Evolutionary conservation across 2,113 vertebrate genomes (phyloP).

Genomic region (Hypomesus transpacificus): DNA sequence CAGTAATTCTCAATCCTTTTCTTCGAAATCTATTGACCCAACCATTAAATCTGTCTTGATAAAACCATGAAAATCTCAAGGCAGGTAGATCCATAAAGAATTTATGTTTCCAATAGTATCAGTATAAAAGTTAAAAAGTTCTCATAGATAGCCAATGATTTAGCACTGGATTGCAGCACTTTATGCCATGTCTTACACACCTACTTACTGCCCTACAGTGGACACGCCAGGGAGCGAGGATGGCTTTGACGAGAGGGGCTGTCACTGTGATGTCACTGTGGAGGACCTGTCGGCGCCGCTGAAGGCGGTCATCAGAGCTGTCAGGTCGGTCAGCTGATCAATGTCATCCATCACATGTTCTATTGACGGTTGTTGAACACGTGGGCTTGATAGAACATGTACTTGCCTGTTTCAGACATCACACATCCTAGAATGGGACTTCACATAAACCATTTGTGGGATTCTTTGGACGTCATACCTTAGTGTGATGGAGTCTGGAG

Average conservation of each 20-base stretch:
- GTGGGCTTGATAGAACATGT: too few relatives aligned
- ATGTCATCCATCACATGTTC: neutral
- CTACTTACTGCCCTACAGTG: conserved; percentile 71
- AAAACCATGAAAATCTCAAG: neutral
- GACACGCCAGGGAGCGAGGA: conserved; percentile 88
- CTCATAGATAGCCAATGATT: neutral
- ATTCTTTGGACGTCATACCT: too few relatives aligned
- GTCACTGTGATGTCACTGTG: conserved; percentile 92
- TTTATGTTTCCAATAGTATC: too few relatives aligned
- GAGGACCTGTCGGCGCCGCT: conserved; percentile 95
- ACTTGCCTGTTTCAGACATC: too few relatives aligned
- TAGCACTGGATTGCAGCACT: conserved; percentile 7
- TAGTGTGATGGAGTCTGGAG: too few relatives aligned
- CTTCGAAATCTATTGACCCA: too few relatives aligned
- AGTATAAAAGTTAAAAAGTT: too few relatives aligned
- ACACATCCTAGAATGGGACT: too few relatives aligned
- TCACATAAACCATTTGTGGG: too few relatives aligned
- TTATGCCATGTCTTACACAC: too few relatives aligned
- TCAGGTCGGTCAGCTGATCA: conserved; percentile 78
- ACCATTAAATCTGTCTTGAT: too few relatives aligned
- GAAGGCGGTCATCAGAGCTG: conserved; percentile 93
- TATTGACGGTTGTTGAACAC: too few relatives aligned
- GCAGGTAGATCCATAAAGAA: conserved; percentile 10
- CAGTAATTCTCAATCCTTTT: conserved; percentile 42
- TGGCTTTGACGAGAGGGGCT: conserved; percentile 88